Conservation (phyloP, 2,888 invertebrate species). For the Cephalotes varians region DNA sequence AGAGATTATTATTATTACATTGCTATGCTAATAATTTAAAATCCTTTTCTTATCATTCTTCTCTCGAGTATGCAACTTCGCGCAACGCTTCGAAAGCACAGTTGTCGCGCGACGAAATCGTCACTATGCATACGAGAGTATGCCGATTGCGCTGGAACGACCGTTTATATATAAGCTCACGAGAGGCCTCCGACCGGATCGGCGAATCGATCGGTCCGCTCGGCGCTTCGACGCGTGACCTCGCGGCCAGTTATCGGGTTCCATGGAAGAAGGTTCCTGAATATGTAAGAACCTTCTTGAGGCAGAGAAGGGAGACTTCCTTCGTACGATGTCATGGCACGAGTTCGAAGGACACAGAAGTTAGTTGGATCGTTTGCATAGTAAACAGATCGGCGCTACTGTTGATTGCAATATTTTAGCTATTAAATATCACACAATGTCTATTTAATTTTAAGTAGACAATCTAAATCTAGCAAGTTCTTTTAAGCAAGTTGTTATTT, state of each 20-base stretch:
- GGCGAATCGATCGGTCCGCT: slow-evolving; percentile 64
- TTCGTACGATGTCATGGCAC: slow-evolving; percentile 76
- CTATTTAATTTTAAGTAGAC: not conserved
- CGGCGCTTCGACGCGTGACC: slow-evolving; percentile 75
- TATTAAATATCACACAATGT: not conserved
- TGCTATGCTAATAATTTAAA: not conserved
- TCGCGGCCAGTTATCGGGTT: slow-evolving; percentile 75
- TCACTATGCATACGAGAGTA: slow-evolving; percentile 27
- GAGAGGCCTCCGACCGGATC: slow-evolving; percentile 54
- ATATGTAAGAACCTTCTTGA: slow-evolving; percentile 73
- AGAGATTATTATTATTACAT: not conserved
- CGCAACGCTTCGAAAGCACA: slow-evolving; percentile 25
- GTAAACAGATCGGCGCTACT: slow-evolving; percentile 69
- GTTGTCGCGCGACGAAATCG: slow-evolving; percentile 39
- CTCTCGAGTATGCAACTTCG: not conserved
- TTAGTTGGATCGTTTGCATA: slow-evolving; percentile 66
- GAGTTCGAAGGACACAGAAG: slow-evolving; percentile 71
- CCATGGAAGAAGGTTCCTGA: slow-evolving; percentile 75
- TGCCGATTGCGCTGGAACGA: slow-evolving; percentile 37
- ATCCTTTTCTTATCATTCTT: not conserved
- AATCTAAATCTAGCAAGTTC: not conserved
- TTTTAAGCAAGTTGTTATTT: not conserved
- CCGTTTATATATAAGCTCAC: slow-evolving; percentile 50
- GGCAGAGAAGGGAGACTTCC: slow-evolving; percentile 67
- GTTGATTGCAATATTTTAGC: not conserved